Percentiles rank a stretch among this genome's conserved stretches.
Evolutionary conservation across 2,113 vertebrate genomes (phyloP).

Genomic region (Seriola rivoliana): DNA sequence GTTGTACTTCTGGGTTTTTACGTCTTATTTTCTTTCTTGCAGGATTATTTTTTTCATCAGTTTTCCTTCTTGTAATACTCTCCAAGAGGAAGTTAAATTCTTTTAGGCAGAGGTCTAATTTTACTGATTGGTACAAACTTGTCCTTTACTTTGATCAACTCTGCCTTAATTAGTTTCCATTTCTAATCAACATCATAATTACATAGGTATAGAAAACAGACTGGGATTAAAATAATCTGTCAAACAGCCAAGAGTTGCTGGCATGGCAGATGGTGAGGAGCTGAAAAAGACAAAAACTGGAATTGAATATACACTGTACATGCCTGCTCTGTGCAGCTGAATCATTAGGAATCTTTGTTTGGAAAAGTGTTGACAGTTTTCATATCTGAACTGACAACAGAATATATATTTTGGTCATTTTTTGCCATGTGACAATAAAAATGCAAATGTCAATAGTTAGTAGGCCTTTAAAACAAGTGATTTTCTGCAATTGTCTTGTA

Average conservation of each 20-base stretch:
- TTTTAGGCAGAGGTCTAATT: too few relatives aligned
- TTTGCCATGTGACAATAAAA: neutral
- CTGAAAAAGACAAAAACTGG: neutral
- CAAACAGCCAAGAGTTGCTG: neutral
- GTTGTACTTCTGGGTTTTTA: too few relatives aligned
- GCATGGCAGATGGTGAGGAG: neutral
- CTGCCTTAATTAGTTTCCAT: too few relatives aligned
- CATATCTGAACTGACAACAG: neutral
- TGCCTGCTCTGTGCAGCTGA: too few relatives aligned
- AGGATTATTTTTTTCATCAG: too few relatives aligned
- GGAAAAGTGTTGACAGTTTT: neutral
- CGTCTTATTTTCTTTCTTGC: too few relatives aligned
- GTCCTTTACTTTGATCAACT: too few relatives aligned
- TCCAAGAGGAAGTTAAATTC: too few relatives aligned
- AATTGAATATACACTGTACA: neutral
- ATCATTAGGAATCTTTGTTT: neutral
- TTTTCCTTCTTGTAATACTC: too few relatives aligned
- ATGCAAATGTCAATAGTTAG: neutral
- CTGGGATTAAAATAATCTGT: neutral
- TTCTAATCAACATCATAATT: too few relatives aligned
- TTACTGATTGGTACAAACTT: too few relatives aligned
- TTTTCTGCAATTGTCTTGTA: neutral
- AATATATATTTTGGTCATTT: neutral
- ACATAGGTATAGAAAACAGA: neutral
- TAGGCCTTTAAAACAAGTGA: neutral